These are phyloP conservation scores for Zaprionus capensis DNA, from an alignment of 1,140 invertebrate genomes.

Conservation along the genomic window DNA sequence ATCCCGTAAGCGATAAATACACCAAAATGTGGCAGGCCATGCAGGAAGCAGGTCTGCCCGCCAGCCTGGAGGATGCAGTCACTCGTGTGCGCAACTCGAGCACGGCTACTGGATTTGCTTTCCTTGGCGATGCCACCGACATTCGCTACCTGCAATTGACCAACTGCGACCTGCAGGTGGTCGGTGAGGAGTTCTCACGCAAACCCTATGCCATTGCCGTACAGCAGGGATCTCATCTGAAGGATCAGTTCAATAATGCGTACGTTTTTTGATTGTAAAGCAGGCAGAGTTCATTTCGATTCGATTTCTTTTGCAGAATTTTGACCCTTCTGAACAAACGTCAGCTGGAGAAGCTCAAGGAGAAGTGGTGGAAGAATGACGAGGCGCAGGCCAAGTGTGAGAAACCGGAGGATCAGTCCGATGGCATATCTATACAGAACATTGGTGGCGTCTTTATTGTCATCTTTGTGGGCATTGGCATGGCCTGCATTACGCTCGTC, in stretches of 20 bases:
- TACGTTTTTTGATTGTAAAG: conserved; percentile 81
- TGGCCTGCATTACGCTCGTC: conserved; percentile 95
- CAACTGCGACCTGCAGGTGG: conserved; percentile 95
- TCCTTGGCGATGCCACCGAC: conserved; percentile 96
- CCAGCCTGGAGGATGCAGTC: conserved; percentile 91
- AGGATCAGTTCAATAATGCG: conserved; percentile 96
- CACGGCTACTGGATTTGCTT: conserved; percentile 93
- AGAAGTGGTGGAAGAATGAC: conserved; percentile 98
- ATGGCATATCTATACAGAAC: conserved; percentile 98
- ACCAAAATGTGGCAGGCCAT: conserved; percentile 99
- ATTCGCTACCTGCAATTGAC: conserved; percentile 94
- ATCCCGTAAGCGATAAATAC: conserved; percentile 98
- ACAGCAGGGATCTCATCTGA: conserved; percentile 96
- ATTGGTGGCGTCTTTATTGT: conserved; percentile 99
- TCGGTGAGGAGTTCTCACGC: conserved; percentile 97
- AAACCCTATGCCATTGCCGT: conserved; percentile 98
- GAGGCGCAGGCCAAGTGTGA: conserved; percentile 91
- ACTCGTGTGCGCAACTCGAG: conserved; percentile 90
- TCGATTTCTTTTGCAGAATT: conserved; percentile 89
- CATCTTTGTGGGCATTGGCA: conserved; percentile 96
- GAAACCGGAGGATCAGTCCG: conserved; percentile 95
- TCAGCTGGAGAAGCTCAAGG: conserved; percentile 96
- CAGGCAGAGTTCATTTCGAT: not conserved
- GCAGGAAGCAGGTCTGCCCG: conserved; percentile 94
- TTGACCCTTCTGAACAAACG: conserved; percentile 96